Percentiles rank a stretch among this genome's conserved stretches.
phyloP scores from a whole-genome alignment of 2,888 invertebrate species.

The Hirtodrosophila histrioides region DNA sequence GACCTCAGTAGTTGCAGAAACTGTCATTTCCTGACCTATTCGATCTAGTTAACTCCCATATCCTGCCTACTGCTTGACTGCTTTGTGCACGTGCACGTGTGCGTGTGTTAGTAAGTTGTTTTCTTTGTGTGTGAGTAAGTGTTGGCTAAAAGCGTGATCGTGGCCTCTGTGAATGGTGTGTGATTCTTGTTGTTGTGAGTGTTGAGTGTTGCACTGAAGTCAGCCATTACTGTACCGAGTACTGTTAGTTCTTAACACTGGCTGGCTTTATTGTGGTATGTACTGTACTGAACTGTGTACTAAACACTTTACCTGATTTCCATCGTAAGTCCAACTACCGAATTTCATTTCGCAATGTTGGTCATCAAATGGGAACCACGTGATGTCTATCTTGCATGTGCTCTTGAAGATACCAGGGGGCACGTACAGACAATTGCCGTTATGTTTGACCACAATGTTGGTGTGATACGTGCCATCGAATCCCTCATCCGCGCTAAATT shows the following conservation, averaged over 20 bases:
- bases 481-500: conserved; percentile 98
- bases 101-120: conserved; percentile 28
- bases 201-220: conserved; percentile 29
- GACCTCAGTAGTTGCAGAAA: conserved; percentile 5
- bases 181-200: conserved; percentile 9
- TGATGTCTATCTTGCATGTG: conserved; percentile 99
- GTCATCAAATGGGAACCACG: conserved; percentile 99
- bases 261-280: conserved; percentile 20
- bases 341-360: conserved; percentile 99
- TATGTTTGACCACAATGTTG: conserved; percentile 99
- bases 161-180: conserved; percentile 16
- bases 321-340: conserved; percentile 99
- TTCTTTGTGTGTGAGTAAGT: conserved; percentile 27
- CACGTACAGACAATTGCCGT: conserved; percentile 99
- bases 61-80: conserved; percentile 12
- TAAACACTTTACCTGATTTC: conserved; percentile 91
- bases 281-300: conserved; percentile 40
- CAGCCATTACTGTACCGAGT: conserved; percentile 41
- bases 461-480: conserved; percentile 99
- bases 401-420: conserved; percentile 99
- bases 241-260: conserved; percentile 38
- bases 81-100: conserved; percentile 44
- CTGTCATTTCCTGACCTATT: no score
- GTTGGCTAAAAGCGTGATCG: conserved; percentile 52
- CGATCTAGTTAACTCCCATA: conserved; percentile 19